phyloP scores from a whole-genome alignment of 2,113 vertebrate genomes.

The Dipodomys stephensi region DNA sequence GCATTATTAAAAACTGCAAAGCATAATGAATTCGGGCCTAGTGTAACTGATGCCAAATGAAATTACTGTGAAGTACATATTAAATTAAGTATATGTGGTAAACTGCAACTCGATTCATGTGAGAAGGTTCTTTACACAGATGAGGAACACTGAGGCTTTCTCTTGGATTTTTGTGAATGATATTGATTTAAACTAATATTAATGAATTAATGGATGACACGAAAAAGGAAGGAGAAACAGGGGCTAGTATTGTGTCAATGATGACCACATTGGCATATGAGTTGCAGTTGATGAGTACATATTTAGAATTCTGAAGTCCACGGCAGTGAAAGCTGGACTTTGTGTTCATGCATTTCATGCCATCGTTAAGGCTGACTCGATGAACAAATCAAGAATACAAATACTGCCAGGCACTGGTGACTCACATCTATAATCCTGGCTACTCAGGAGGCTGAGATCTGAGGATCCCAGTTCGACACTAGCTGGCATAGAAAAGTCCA shows the following conservation, averaged over 20 bases:
- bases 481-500: no score
- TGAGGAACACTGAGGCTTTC: not conserved
- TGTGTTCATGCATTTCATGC: not conserved
- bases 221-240: not conserved
- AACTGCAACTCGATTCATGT: not conserved
- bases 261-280: not conserved
- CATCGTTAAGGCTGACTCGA: not conserved
- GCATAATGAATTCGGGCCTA: not conserved
- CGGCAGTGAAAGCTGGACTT: accelerated
- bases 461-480: no score
- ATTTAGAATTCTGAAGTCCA: not conserved
- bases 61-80: not conserved
- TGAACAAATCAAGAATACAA: no score
- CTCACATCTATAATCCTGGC: no score
- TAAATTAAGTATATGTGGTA: not conserved
- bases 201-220: not conserved
- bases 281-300: accelerated
- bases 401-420: no score
- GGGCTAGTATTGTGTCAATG: not conserved
- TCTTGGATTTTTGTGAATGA: no score
- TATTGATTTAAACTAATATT: not conserved
- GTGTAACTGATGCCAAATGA: no score
- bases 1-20: not conserved
- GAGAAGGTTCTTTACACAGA: not conserved
- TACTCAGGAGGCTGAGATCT: no score